Base-by-base conservation (phyloP, 2,888 invertebrate species). In the Athrips mouffetella region DNA sequence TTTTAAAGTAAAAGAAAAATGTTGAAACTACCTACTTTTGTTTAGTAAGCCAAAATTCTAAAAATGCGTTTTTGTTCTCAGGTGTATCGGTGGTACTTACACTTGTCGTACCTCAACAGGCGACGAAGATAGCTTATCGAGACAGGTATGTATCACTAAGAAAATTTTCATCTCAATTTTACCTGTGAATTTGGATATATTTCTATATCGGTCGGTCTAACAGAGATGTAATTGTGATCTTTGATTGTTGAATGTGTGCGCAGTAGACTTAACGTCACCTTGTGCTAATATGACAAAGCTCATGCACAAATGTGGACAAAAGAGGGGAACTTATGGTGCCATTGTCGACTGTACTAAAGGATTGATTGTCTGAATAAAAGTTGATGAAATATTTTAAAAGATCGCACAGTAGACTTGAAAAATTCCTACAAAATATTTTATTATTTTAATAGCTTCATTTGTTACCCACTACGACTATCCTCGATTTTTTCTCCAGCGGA, bases 61-160 rank as follows among this genome's bases (percentile, higher is more conserved):
- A n/a, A n/a, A n/a, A n/a, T n/a, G n/a, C n/a, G n/a, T n/a, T n/a
- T 25, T 39, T 44, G 45, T 51, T 46, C 52, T 30, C 56, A 90
- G 90, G 60, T 92, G 92, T 71, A 92, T 93, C 60, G 92, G 92
- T 45, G 91, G 91, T 8, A 85, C 90, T 1, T 91, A 89, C 67
- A 81, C 89, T 5, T 81, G 80, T 18, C 85, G 90, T 39, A 87
- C 79, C 52, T 86, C 86, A 1, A 83, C 83, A 62, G 89, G 87
- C 1, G 92, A 91, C 54, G 92, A 91, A 70, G 92, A 92, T 56
- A 91, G 90, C 60, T 73, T 90, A 23, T 89, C 89, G 0, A 81
- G 90, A 74, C 90, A 87, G 89, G 89, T 83, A 81, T 44, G 47
- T 57, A 20, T 23, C 27, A 15, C 44, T 13, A 35, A 2, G 1